phyloP scores from a whole-genome alignment of 1,140 invertebrate genomes.

The Chionoecetes opilio region DNA sequence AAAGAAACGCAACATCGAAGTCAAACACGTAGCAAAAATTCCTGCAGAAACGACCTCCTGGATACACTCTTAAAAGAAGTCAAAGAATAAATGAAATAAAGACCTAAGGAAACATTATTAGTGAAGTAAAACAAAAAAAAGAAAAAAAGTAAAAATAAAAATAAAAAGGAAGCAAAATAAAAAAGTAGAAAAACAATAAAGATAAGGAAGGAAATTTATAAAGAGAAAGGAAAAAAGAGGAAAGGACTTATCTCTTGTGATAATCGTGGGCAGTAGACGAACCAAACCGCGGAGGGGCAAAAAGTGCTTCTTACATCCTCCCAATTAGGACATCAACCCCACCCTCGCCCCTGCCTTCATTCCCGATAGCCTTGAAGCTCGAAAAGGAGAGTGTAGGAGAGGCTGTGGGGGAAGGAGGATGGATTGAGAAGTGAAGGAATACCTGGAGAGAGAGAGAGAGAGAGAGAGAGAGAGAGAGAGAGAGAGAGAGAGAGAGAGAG shows the following conservation, averaged over 20 bases:
- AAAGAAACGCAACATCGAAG: background rate
- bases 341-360: background rate
- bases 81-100: no score
- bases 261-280: background rate
- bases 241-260: background rate
- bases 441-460: background rate
- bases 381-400: background rate
- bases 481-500: background rate
- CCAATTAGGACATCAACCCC: slow-evolving; percentile 49
- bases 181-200: no score
- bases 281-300: background rate
- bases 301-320: slow-evolving; percentile 41
- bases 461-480: background rate
- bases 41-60: background rate
- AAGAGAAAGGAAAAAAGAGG: background rate
- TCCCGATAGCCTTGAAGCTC: background rate
- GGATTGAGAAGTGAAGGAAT: background rate
- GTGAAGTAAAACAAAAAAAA: no score
- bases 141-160: background rate
- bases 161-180: background rate
- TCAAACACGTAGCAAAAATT: background rate
- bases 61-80: background rate
- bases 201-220: no score
- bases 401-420: background rate
- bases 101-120: no score